Base-by-base conservation (phyloP, 2,888 invertebrate genomes). In the Girardia tigrina region DNA sequence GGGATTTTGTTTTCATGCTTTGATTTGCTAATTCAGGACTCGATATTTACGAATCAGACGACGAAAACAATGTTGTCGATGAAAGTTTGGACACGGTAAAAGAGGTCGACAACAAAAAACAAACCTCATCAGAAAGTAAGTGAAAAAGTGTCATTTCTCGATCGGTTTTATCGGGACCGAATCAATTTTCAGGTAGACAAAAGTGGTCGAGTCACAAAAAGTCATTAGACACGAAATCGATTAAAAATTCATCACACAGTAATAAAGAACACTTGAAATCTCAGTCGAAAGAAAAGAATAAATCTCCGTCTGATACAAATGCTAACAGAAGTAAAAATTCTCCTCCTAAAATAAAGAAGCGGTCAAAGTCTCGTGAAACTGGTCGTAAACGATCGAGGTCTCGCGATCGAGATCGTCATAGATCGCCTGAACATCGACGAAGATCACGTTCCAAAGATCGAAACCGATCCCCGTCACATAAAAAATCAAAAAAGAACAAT, bases 401-500 rank as follows among this genome's bases (percentile, higher is more conserved):
- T n/a, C n/a, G n/a, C n/a, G 56, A 56, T n/a, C 56, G 56, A 12
- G 56, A 56, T 20, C 56, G 56, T 6, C 56, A 56, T 16, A n/a
- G 56, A 12, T 56, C 56, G 23, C 56, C 56, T 8, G 56, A 56
- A 20, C 8, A 36, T 36, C 4, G n/a, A 4, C 56, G n/a, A 20
- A 4, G 56, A 56, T 56, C 56, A 2, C 4, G 56, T 20, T 56
- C 56, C 4, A 56, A 56, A 56, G n/a, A 56, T 56, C n/a, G 23
- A 56, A 56, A 16, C 23, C 16, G 36, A 16, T 36, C 36, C 16
- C 16, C 56, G 23, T 56, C 56, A 56, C 4, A 8, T 56, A 4
- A 56, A 56, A 56, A 56, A n/a, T 56, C 56, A 56, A 56, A 56
- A 56, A 56, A 56, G n/a, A n/a, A 56, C 23, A 56, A n/a, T n/a